Conservation (phyloP, 2,888 invertebrate genomes). For the Sesia apiformis region DNA sequence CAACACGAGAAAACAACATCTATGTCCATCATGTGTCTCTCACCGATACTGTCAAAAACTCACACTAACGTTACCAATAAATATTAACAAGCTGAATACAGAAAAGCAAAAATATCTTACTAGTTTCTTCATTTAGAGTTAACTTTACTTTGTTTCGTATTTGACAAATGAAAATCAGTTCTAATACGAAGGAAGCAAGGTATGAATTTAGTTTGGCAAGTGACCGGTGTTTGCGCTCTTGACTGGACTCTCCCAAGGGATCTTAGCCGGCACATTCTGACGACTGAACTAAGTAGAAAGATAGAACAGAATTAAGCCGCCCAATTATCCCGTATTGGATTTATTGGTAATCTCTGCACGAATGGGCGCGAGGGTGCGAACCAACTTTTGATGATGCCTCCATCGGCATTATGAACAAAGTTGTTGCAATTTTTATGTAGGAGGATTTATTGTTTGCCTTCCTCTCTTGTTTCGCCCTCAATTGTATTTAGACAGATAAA, state of each 20-base stretch:
- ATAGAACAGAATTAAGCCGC: slow-evolving; percentile 75
- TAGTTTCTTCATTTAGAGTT: slow-evolving; percentile 51
- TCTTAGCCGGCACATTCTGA: slow-evolving; percentile 73
- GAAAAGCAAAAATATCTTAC: slow-evolving; percentile 48
- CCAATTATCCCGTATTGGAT: slow-evolving; percentile 76
- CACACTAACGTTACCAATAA: neutral
- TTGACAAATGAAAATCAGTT: slow-evolving; percentile 37
- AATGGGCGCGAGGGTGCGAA: slow-evolving; percentile 74
- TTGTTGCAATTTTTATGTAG: slow-evolving; percentile 73
- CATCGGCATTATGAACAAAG: slow-evolving; percentile 71
- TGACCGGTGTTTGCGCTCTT: slow-evolving; percentile 48
- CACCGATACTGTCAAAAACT: slow-evolving; percentile 12
- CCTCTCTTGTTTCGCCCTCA: slow-evolving; percentile 54
- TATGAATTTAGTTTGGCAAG: slow-evolving; percentile 48
- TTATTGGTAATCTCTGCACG: slow-evolving; percentile 76
- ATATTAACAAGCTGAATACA: slow-evolving; percentile 4
- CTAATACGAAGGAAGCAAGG: slow-evolving; percentile 33
- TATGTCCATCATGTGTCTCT: slow-evolving; percentile 41
- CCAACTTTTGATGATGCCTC: slow-evolving; percentile 73
- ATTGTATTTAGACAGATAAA: slow-evolving; percentile 65
- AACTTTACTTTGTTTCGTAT: slow-evolving; percentile 30
- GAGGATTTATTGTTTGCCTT: slow-evolving; percentile 67
- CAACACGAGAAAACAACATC: slow-evolving; percentile 43
- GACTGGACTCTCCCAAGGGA: slow-evolving; percentile 67
- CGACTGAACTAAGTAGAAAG: slow-evolving; percentile 75